These are phyloP conservation scores for Pygmarrhopalites habei DNA, from an alignment of 1,140 invertebrate species.

Conservation along the genomic window DNA sequence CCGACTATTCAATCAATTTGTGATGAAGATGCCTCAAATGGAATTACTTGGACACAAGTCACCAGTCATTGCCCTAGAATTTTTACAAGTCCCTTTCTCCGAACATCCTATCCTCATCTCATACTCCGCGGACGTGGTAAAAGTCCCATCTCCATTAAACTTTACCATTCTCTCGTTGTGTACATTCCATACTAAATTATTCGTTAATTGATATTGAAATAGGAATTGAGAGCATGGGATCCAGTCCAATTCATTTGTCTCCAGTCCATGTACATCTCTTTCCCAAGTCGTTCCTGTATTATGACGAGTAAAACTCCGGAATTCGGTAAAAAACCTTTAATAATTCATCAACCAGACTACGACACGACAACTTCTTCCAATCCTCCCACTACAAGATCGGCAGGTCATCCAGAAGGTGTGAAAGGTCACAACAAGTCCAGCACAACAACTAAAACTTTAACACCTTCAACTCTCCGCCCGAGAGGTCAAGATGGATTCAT, in stretches of 20 bases:
- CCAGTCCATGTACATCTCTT: slow-evolving; percentile 31
- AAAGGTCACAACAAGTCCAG: neutral
- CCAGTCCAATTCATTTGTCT: slow-evolving; percentile 30
- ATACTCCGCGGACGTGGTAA: slow-evolving; percentile 34
- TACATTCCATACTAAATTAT: neutral
- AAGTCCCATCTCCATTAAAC: neutral
- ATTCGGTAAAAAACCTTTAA: slow-evolving; percentile 28
- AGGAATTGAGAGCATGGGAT: slow-evolving; percentile 38
- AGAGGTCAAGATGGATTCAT: slow-evolving; percentile 24
- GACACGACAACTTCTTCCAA: neutral
- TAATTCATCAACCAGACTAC: slow-evolving; percentile 22
- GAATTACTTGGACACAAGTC: slow-evolving; percentile 33
- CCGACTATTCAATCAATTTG: slow-evolving; percentile 34
- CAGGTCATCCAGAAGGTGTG: neutral
- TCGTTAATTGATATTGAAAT: slow-evolving; percentile 3
- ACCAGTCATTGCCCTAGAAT: slow-evolving; percentile 21
- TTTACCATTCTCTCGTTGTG: neutral
- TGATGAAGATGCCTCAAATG: slow-evolving; percentile 30
- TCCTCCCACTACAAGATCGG: neutral
- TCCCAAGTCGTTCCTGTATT: slow-evolving; percentile 31
- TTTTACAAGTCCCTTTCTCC: slow-evolving; percentile 23
- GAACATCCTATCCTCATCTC: slow-evolving; percentile 25
- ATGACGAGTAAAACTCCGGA: slow-evolving; percentile 32
- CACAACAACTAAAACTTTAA: neutral
- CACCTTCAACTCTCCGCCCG: neutral